Evolutionary conservation across 1,140 invertebrate species (phyloP), one percentile per base, ranked within the genome.

Genomic region (Neodiprion fabricii): DNA sequence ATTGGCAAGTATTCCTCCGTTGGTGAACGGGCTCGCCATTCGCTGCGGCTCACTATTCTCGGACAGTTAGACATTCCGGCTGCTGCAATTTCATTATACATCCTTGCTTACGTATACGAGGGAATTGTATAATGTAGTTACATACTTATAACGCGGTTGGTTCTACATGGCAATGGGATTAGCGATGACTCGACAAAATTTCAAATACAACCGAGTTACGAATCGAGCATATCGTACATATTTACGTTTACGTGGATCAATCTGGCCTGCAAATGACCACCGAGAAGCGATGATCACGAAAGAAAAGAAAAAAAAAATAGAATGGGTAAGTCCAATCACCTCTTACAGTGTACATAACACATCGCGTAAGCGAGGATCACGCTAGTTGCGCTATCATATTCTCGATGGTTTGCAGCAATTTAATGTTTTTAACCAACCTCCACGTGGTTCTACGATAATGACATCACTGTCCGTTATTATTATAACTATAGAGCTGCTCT

Each of bases 21-120:
- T 0, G 90, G 87, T 0, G 92, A 90, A 74, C 92, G 91, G 0
- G 93, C 92, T 1, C 91, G 78, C 93, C 93, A 94, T 73, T 91
- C 90, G 53, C 81, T 70, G 8, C 90, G 85, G 9, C 81, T 83
- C 7, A 90, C 81, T 50, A 88, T 88, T 8, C 82, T 77, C 11
- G 82, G 82, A 53, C 79, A 79, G 2, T n/a, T 82, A 66, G 66
- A 72, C 66, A 48, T 61, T 7, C 0, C 11, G 53, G 11, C 53
- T 75, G 48, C 23, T 61, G 73, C 0, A 40, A 67, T 50, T 76
- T 17, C 2, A 48, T 72, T 1, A 48, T 47, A 17, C 69, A 48
- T 23, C 47, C 4, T 7, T 21, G 28, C 5, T 71, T 47, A 49
- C 2, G 8, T n/a, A 28, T 17, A 17, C n/a, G 53, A 7, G 9